Evolutionary conservation across 2,888 invertebrate genomes (phyloP), one percentile per base, ranked within the genome.

Genomic region (Diarsia mendica): DNA sequence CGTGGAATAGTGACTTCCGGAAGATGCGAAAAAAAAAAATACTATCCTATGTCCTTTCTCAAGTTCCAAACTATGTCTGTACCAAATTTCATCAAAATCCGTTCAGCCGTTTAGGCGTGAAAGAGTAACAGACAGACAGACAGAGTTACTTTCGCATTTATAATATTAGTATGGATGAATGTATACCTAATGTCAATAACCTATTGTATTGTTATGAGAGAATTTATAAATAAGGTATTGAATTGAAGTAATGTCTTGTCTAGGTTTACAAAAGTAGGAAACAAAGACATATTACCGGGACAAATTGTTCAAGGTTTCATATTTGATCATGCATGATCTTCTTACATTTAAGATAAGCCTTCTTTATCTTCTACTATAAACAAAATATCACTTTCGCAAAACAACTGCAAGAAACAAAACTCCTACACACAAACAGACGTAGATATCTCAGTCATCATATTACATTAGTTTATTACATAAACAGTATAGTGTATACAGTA

Each of bases 391-490:
- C 4, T 58, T 77, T 77, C 33, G 44, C 58, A 39, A 82, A 77
- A 68, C 48, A 65, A 55, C 13, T 13, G n/a, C 3, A 49, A 55
- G 76, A 18, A 82, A 79, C 55, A 51, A 60, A 82, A 60, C 67
- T 39, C 10, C 9, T 39, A 39, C 28, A 15, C 55, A 53, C 49
- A n/a, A 48, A 60, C 58, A 33, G 51, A 66, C 77, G 39, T 46
- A 72, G 53, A 70, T 70, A 70, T 51, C 48, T 53, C n/a, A 49
- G 8, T 49, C 65, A 71, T 85, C 72, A n/a, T 49, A 71, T 85
- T 83, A 85, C 83, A 68, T 84, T 33, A 51, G n/a, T 6, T 46
- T 39, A 76, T 85, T 81, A 81, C 46, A 83, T 87, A 85, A 84
- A 88, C 79, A 88, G 75, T 66, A 28, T 28, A 28, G 28, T 28